These are phyloP conservation scores for Corydoras sp. DNA, from an alignment of 2,113 vertebrate species.

Conservation along the genomic window DNA sequence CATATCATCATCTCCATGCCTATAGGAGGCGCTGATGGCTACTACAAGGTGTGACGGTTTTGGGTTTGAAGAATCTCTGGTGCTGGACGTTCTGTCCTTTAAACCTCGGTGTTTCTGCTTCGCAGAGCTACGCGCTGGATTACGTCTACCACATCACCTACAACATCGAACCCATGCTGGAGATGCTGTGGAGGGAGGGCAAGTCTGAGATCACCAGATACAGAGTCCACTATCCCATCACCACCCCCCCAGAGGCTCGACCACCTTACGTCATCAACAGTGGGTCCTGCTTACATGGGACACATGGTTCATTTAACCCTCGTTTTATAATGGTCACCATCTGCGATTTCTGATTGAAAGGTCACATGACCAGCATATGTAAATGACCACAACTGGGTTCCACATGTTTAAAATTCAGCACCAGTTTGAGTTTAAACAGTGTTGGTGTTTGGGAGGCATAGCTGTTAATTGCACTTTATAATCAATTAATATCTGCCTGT, in stretches of 20 bases:
- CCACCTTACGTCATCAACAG: conserved; percentile 50
- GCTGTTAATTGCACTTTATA: no score
- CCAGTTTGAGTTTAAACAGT: no score
- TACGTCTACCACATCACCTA: conserved; percentile 51
- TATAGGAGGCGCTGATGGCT: conserved; percentile 69
- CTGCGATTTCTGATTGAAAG: no score
- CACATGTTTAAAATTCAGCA: no score
- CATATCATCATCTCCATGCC: conserved; percentile 63
- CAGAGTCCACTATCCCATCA: conserved; percentile 62
- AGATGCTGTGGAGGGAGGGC: conserved; percentile 62
- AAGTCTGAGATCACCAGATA: conserved; percentile 54
- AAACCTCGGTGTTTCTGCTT: not conserved
- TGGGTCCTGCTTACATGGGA: conserved; percentile 37
- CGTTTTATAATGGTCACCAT: no score
- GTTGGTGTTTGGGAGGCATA: no score
- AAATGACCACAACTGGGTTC: no score
- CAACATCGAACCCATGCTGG: conserved; percentile 61
- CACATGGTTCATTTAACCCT: no score
- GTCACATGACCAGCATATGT: no score
- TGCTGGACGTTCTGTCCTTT: not conserved
- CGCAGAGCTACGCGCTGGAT: conserved; percentile 53
- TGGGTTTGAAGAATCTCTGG: not conserved
- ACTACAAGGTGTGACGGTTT: conserved; percentile 67
- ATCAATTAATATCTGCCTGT: no score
- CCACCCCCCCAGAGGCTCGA: conserved; percentile 42